Conservation (phyloP, 2,113 vertebrate species). For the Puntigrus tetrazona region DNA sequence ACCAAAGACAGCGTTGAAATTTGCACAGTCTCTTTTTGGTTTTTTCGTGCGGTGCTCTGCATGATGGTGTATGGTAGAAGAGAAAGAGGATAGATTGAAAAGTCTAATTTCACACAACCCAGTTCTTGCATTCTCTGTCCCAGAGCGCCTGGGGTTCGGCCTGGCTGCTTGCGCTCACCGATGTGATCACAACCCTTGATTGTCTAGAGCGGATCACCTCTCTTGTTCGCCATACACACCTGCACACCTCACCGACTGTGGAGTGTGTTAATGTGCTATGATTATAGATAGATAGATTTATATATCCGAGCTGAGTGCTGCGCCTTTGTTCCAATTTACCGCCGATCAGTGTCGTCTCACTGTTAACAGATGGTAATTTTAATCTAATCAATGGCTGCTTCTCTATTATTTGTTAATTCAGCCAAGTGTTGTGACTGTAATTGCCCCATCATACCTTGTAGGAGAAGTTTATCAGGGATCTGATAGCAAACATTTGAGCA, state of each 20-base stretch:
- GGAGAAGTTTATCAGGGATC: constrained; percentile 2
- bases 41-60: not conserved
- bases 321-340: constrained; percentile 12
- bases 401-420: constrained; percentile 37
- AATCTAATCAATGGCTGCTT: constrained; percentile 37
- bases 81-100: not conserved
- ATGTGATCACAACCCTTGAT: constrained; percentile 9
- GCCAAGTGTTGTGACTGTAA: constrained; percentile 24
- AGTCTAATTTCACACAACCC: constrained; percentile 10
- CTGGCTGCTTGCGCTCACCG: not conserved
- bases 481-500: constrained; percentile 1
- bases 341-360: not conserved
- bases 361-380: constrained; percentile 39
- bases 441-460: constrained; percentile 41
- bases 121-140: not conserved
- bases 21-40: not conserved
- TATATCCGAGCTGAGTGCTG: not conserved
- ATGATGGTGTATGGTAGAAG: not conserved
- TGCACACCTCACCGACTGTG: not conserved
- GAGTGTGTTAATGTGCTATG: not conserved
- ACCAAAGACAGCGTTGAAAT: not conserved
- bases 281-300: constrained; percentile 19
- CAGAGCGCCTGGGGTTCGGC: not conserved
- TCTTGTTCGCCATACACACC: not conserved
- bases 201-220: not conserved